These are phyloP conservation scores for Agrilus mali DNA, from an alignment of 2,888 invertebrate genomes.

Conservation along the genomic window DNA sequence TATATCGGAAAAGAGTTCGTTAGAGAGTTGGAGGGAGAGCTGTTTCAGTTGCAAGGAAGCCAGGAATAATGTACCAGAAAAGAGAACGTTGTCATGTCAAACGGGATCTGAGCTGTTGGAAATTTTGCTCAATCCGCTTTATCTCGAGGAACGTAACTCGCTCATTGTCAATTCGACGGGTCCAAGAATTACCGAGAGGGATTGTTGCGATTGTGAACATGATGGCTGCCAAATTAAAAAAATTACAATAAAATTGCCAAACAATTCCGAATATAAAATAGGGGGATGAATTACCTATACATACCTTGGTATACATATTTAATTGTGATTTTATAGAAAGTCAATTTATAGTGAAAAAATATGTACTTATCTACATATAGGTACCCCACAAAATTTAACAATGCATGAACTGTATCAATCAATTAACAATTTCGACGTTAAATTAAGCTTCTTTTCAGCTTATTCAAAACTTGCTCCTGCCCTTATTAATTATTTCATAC, in stretches of 20 bases:
- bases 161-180: slow-evolving; percentile 10
- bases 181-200: slow-evolving; percentile 25
- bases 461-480: too few species aligned
- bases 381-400: too few species aligned
- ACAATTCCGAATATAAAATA: slow-evolving; percentile 5
- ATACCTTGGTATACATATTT: too few species aligned
- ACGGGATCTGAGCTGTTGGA: slow-evolving; percentile 31
- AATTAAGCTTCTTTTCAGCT: too few species aligned
- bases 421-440: too few species aligned
- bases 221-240: slow-evolving; percentile 33
- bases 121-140: slow-evolving; percentile 24
- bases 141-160: slow-evolving; percentile 20
- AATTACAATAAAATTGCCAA: slow-evolving; percentile 31
- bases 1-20: slow-evolving; percentile 30
- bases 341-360: too few species aligned
- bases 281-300: too few species aligned
- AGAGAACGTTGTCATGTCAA: slow-evolving; percentile 32
- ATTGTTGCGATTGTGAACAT: slow-evolving; percentile 24
- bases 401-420: too few species aligned
- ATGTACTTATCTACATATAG: too few species aligned
- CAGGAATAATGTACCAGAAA: slow-evolving; percentile 17
- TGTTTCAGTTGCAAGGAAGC: slow-evolving; percentile 17
- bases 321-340: too few species aligned
- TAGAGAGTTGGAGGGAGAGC: slow-evolving; percentile 25
- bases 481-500: too few species aligned